Conservation (phyloP, 2,113 vertebrate genomes). For the Gracilinanus agilis region DNA sequence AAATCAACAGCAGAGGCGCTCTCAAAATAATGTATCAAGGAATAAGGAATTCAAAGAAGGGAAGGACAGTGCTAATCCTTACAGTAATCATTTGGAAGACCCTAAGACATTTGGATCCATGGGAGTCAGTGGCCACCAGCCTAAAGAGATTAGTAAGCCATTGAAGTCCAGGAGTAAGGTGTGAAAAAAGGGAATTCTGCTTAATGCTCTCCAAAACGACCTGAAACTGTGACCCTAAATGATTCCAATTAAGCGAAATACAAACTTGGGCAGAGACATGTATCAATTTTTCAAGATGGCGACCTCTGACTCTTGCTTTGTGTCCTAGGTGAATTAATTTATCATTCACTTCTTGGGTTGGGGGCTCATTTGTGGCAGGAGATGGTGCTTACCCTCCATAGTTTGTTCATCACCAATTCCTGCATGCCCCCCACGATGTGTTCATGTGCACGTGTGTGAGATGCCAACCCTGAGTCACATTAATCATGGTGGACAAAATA, state of each 20-base stretch:
- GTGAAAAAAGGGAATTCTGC: background rate
- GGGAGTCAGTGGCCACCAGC: background rate
- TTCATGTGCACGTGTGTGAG: background rate
- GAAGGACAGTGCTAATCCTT: background rate
- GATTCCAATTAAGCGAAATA: background rate
- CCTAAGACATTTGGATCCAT: background rate
- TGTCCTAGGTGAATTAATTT: background rate
- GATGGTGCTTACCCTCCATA: background rate
- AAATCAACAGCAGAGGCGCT: background rate
- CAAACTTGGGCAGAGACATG: background rate
- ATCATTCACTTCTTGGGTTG: background rate
- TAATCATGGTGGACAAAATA: background rate
- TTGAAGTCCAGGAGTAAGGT: background rate
- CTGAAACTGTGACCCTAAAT: background rate
- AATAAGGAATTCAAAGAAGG: background rate
- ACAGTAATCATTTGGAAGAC: background rate
- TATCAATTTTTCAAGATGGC: background rate
- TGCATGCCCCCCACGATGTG: background rate
- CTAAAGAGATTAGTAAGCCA: background rate
- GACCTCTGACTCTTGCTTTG: background rate
- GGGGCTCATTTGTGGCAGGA: slow-evolving; percentile 5
- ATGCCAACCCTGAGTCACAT: background rate
- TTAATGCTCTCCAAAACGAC: background rate
- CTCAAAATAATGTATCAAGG: background rate
- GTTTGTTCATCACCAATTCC: background rate